These are phyloP conservation scores for Pyrgilauda ruficollis DNA, from an alignment of 2,113 vertebrate species.

Conservation along the genomic window DNA sequence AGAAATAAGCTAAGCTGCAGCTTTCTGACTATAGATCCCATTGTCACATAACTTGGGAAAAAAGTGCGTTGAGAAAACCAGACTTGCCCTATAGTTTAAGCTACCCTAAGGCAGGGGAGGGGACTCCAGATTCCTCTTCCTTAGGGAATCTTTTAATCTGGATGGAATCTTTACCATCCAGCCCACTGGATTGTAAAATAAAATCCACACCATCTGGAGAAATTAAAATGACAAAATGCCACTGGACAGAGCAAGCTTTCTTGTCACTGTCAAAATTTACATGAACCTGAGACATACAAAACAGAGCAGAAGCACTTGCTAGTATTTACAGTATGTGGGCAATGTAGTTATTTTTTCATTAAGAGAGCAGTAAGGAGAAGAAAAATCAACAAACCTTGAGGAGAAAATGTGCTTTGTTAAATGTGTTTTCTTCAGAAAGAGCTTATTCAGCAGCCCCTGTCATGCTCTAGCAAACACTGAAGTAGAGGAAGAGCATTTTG, in stretches of 20 bases:
- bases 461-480: background rate
- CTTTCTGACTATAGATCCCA: background rate
- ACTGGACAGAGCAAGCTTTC: conserved; percentile 31
- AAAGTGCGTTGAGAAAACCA: background rate
- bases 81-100: conserved; percentile 25
- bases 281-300: background rate
- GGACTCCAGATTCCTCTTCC: background rate
- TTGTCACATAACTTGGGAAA: conserved; percentile 37
- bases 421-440: background rate
- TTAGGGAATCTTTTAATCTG: conserved; percentile 51
- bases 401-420: background rate
- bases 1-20: background rate
- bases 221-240: conserved; percentile 69
- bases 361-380: background rate
- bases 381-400: background rate
- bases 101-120: background rate
- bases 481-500: background rate
- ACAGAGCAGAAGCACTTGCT: background rate
- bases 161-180: too few relatives aligned
- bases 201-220: conserved; percentile 56
- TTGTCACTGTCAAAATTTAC: conserved; percentile 27
- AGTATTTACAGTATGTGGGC: background rate
- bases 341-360: background rate
- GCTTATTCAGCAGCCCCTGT: background rate
- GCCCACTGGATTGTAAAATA: conserved; percentile 46